These are phyloP conservation scores for fruit fly (Drosophila melanogaster) DNA, from an alignment of 1,140 invertebrate genomes.

Conservation along the genomic window DNA sequence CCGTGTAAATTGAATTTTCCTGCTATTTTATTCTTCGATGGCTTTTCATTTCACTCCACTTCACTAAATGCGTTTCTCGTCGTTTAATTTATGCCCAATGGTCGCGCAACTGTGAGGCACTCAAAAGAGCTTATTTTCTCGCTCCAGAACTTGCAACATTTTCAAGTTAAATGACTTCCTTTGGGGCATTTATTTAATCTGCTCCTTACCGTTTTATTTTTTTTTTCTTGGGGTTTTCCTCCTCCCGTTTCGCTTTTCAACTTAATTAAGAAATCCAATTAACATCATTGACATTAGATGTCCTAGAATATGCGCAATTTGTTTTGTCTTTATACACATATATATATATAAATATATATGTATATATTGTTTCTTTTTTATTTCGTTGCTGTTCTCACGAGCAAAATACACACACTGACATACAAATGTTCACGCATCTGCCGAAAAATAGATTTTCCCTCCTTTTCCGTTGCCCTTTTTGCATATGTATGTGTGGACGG, in stretches of 20 bases:
- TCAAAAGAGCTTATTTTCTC: background rate
- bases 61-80: background rate
- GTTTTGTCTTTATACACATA: conserved; percentile 49
- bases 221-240: conserved; percentile 10
- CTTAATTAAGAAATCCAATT: conserved; percentile 82
- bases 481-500: conserved; percentile 22
- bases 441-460: conserved; percentile 49
- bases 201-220: background rate
- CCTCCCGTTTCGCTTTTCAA: conserved; percentile 53
- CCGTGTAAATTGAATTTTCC: background rate
- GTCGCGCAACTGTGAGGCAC: background rate
- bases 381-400: conserved; percentile 29
- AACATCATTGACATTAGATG: conserved; percentile 79
- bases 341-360: background rate
- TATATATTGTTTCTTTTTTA: conserved; percentile 2
- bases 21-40: background rate
- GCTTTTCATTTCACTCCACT: background rate
- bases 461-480: conserved; percentile 7
- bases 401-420: conserved; percentile 1
- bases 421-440: conserved; percentile 31
- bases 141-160: conserved; percentile 1
- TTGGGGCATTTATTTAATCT: conserved; percentile 12
- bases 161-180: conserved; percentile 7
- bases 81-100: background rate
- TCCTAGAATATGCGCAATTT: conserved; percentile 77